Evolutionary conservation across 2,113 vertebrate species (phyloP).

Genomic region (Microtus oregoni): DNA sequence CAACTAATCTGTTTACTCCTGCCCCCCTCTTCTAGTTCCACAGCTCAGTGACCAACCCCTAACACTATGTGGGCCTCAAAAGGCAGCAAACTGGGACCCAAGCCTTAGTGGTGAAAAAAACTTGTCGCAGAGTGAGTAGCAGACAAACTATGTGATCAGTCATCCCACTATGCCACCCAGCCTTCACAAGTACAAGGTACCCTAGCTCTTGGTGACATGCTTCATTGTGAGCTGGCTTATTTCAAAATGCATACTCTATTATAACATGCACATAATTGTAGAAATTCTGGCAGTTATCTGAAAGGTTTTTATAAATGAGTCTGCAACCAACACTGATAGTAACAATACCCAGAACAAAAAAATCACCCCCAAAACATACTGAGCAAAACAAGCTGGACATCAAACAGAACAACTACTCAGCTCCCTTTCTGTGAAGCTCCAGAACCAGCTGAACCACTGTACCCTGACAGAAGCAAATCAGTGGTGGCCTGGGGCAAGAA

Average conservation of each 20-base stretch:
- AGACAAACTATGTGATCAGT: background rate
- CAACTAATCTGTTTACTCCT: conserved; percentile 51
- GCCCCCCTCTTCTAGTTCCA: conserved; percentile 75
- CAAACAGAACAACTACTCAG: background rate
- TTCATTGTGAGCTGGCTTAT: background rate
- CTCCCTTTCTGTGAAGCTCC: background rate
- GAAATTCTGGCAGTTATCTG: conserved; percentile 23
- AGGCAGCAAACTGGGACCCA: background rate
- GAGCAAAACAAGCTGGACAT: background rate
- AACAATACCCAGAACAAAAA: background rate
- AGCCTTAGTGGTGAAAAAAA: background rate
- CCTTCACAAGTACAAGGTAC: background rate
- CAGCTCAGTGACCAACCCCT: conserved; percentile 37
- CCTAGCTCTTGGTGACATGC: background rate
- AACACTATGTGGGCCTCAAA: background rate
- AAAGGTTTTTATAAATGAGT: background rate
- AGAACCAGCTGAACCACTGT: background rate
- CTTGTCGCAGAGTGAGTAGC: background rate
- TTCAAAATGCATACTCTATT: background rate
- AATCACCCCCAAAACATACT: background rate
- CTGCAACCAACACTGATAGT: background rate
- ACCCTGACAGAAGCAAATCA: background rate
- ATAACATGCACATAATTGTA: background rate
- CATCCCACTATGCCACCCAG: background rate
- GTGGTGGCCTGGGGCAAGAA: background rate